A percentile compares a stretch with the other conserved stretches of the same genome.
These are phyloP conservation scores for Parnassius apollo DNA, from an alignment of 2,888 invertebrate species.

Conservation along the genomic window DNA sequence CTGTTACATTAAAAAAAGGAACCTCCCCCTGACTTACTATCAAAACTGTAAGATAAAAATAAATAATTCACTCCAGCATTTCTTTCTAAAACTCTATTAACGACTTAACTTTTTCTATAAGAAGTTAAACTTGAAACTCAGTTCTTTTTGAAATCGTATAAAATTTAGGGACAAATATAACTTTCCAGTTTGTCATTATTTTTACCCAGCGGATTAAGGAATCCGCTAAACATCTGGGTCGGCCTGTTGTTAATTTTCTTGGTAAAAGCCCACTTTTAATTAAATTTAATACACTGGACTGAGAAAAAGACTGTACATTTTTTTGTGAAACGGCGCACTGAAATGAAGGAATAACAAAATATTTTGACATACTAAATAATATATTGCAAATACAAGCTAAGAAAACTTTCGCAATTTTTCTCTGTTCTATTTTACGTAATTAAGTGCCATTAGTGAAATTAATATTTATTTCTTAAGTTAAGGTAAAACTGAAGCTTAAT, in stretches of 20 bases:
- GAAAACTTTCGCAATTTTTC: no score
- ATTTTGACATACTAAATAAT: no score
- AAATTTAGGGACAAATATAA: constrained; percentile 16
- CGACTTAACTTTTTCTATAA: no score
- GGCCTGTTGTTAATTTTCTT: constrained; percentile 21
- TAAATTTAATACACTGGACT: constrained; percentile 25
- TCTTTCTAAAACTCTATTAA: no score
- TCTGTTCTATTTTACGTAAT: no score
- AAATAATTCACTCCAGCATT: no score
- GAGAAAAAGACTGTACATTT: constrained; percentile 18
- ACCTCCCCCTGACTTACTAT: no score
- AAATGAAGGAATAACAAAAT: constrained; percentile 1
- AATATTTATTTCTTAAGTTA: no score
- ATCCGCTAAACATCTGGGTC: constrained; percentile 7
- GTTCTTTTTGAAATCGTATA: constrained; percentile 20
- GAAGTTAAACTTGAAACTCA: neutral
- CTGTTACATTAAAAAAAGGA: no score
- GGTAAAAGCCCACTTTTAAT: constrained; percentile 24
- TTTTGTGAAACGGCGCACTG: constrained; percentile 7
- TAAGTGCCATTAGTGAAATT: neutral
- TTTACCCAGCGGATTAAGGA: constrained; percentile 11
- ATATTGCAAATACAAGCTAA: neutral
- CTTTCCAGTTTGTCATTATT: constrained; percentile 19
- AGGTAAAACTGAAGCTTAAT: no score
- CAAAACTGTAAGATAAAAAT: no score